Conservation (phyloP, 2,113 vertebrate genomes). For the Euleptes europaea region DNA sequence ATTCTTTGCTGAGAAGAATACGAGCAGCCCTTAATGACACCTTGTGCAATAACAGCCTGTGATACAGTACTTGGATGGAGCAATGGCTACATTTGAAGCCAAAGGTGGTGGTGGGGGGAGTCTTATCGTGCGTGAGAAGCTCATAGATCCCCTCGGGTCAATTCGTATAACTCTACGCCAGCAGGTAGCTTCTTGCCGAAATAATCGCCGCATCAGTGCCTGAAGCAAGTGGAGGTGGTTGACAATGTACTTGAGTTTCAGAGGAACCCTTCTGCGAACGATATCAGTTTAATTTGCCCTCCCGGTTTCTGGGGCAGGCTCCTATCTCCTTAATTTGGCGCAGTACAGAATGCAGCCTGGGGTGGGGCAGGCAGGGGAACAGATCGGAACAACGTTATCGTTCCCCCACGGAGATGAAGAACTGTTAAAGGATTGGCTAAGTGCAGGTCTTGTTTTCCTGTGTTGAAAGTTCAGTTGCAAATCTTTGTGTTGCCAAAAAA, state of each 20-base stretch:
- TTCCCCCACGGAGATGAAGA: not conserved
- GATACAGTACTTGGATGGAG: conserved; percentile 79
- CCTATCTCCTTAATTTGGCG: conserved; percentile 62
- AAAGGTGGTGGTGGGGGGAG: conserved; percentile 58
- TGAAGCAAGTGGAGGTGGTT: conserved; percentile 79
- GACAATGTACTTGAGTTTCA: conserved; percentile 78
- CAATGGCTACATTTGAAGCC: conserved; percentile 74
- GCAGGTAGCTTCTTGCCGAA: conserved; percentile 87
- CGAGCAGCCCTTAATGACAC: conserved; percentile 74
- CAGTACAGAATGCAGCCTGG: conserved; percentile 23
- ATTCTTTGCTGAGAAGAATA: conserved; percentile 74
- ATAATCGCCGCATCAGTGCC: conserved; percentile 83
- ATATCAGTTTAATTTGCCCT: conserved; percentile 74
- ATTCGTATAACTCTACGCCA: conserved; percentile 81
- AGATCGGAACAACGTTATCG: not conserved
- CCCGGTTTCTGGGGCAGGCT: conserved; percentile 67
- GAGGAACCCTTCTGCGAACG: conserved; percentile 75
- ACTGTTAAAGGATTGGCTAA: too few relatives aligned
- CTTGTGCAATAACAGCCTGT: conserved; percentile 77
- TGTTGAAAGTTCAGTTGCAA: too few relatives aligned
- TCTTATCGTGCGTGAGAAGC: conserved; percentile 84
- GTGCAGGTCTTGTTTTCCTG: too few relatives aligned
- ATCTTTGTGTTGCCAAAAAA: too few relatives aligned
- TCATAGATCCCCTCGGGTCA: conserved; percentile 80
- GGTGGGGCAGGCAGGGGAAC: too few relatives aligned